These are phyloP conservation scores for Physeter macrocephalus DNA, from an alignment of 2,113 vertebrate genomes.

Conservation along the genomic window DNA sequence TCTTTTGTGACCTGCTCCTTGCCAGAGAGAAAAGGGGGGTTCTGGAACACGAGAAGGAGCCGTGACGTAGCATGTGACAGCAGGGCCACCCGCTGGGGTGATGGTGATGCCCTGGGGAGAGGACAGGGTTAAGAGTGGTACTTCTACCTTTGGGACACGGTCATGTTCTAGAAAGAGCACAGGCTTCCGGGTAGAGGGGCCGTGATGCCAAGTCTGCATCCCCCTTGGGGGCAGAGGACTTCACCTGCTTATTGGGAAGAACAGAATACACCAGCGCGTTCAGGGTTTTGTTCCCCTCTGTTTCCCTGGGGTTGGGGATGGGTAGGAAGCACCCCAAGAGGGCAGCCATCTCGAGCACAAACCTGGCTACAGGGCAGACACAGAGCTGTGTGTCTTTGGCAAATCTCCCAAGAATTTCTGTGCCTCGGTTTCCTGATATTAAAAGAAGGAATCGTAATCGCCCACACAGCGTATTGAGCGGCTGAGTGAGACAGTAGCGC, in stretches of 20 bases:
- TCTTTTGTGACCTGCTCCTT: not conserved
- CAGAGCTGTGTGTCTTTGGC: not conserved
- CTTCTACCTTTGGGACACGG: not conserved
- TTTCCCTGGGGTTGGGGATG: not conserved
- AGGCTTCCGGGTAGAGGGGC: not conserved
- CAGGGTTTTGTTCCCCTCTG: not conserved
- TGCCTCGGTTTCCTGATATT: slow-evolving; percentile 34
- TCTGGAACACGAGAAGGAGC: too few species aligned
- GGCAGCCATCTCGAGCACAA: not conserved
- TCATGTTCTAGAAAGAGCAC: not conserved
- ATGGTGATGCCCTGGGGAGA: too few species aligned
- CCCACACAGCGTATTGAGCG: not conserved
- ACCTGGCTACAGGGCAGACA: not conserved
- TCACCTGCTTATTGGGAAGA: not conserved
- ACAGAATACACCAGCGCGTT: fast-evolving
- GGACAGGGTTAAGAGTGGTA: too few species aligned
- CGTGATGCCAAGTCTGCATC: fast-evolving
- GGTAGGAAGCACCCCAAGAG: not conserved
- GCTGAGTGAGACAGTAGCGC: not conserved
- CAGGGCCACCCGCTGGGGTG: not conserved
- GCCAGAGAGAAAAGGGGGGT: not conserved
- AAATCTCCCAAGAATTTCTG: not conserved
- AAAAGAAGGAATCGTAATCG: not conserved
- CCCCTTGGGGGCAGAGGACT: not conserved
- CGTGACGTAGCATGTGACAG: not conserved